Base-by-base conservation (phyloP, 53 echinoderm and acorn worm species). In the Astropecten irregularis region DNA sequence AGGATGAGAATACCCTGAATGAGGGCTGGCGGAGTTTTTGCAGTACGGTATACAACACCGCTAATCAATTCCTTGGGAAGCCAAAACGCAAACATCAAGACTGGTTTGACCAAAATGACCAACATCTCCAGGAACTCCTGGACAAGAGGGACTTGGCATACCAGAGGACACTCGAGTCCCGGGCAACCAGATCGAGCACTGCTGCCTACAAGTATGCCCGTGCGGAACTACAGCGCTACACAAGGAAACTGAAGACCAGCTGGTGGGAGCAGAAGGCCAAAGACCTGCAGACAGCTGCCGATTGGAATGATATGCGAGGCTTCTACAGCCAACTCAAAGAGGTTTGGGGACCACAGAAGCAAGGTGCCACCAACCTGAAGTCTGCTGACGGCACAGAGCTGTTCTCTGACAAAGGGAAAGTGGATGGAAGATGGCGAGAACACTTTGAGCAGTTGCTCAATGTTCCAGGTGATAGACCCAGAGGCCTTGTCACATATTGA, bases 381-480 rank as follows among this genome's bases (percentile, higher is more conserved):
- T 40, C 13, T 16, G 27, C 27, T 0, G 68, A 83, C 27, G 54
- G 69, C 0, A 50, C 33, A 11, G 69, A 36, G 9, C 84, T 83
- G 14, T 0, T 69, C 20, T 36, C 84, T 16, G 84, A 83, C 51
- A 69, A 39, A 56, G 25, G 35, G 22, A 19, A 19, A 51, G 18
- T 19, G 3, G 2, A 51, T 51, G n/a, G n/a, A n/a, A 52, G 69
- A 53, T n/a, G n/a, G n/a, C n/a, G n/a, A n/a, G n/a, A n/a, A n/a
- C n/a, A n/a, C n/a, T 63, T 82, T 21, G 31, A 66, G 66, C 14
- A 18, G 15, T 27, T 82, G 31, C 39, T 83, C 2, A 83, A 83
- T 19, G 36, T 69, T 0, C 69, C 83, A 9, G 50, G n/a, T n/a
- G n/a, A n/a, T n/a, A n/a, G n/a, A n/a, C n/a, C n/a, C 51, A 5